Evolutionary conservation across 2,113 vertebrate genomes (phyloP).

Genomic region (Cyprinodon tularosa): DNA sequence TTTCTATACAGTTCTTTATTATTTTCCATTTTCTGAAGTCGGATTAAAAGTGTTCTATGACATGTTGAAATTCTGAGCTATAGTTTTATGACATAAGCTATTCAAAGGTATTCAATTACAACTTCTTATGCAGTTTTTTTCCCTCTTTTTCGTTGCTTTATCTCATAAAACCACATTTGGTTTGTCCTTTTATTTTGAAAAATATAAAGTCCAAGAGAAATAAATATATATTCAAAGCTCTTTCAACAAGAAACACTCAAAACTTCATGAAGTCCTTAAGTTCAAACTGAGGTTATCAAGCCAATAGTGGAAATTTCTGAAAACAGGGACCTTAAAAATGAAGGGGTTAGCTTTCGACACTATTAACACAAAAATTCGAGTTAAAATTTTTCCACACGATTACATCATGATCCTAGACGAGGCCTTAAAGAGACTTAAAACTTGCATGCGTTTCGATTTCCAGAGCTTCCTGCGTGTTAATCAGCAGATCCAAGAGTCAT

Average conservation of each 20-base stretch:
- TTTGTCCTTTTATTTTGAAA: not conserved
- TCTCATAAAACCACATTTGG: no score
- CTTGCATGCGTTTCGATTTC: slow-evolving; percentile 15
- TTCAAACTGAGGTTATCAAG: slow-evolving; percentile 42
- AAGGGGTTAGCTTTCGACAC: slow-evolving; percentile 10
- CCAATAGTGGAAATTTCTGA: not conserved
- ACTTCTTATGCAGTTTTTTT: no score
- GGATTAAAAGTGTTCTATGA: no score
- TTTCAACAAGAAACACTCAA: slow-evolving; percentile 4
- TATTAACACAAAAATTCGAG: not conserved
- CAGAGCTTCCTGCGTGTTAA: slow-evolving; percentile 52
- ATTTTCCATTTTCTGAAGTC: no score
- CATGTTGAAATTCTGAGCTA: no score
- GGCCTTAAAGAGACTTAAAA: slow-evolving; percentile 14
- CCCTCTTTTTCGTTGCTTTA: no score
- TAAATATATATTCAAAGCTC: not conserved
- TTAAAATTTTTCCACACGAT: slow-evolving; percentile 24
- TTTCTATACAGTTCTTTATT: no score
- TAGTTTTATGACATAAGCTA: no score
- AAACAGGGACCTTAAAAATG: slow-evolving; percentile 7
- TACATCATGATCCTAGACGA: slow-evolving; percentile 19
- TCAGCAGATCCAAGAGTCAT: slow-evolving; percentile 43
- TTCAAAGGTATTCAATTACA: no score
- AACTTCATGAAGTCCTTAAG: slow-evolving; percentile 54
- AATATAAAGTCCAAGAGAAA: not conserved